These are phyloP conservation scores for Bergia sp. DNA, from an alignment of 92 coral and sea anemone genomes.

Conservation along the genomic window DNA sequence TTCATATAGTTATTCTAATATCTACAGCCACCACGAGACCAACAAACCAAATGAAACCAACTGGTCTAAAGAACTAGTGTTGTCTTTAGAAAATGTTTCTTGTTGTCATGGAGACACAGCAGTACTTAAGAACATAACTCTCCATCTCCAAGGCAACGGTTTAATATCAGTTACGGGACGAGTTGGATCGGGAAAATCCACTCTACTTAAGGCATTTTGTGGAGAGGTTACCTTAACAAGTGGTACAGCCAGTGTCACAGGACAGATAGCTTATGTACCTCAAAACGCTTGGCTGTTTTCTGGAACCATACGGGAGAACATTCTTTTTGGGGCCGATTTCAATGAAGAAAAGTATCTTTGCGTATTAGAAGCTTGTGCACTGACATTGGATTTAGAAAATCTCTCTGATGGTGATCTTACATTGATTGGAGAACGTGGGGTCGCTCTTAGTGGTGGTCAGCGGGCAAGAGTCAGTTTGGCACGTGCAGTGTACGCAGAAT, in stretches of 20 bases:
- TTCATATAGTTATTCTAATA: background rate
- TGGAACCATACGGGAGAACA: conserved; percentile 51
- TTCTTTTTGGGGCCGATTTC: conserved; percentile 30
- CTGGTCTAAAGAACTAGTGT: background rate
- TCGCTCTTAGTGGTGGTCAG: conserved; percentile 49
- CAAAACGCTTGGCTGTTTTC: conserved; percentile 41
- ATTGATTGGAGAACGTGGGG: conserved; percentile 44
- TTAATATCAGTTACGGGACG: conserved; percentile 40
- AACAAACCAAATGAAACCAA: background rate
- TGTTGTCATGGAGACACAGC: background rate
- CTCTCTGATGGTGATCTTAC: conserved; percentile 36
- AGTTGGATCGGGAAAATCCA: conserved; percentile 44
- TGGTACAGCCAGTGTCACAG: conserved; percentile 10
- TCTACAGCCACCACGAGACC: background rate
- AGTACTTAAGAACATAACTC: background rate
- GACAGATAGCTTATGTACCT: conserved; percentile 36
- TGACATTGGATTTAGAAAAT: conserved; percentile 28
- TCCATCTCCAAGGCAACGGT: background rate
- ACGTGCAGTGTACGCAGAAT: conserved; percentile 46
- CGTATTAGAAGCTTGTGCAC: conserved; percentile 13
- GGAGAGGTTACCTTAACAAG: conserved; percentile 28
- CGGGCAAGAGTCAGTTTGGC: conserved; percentile 49
- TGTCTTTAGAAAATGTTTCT: background rate
- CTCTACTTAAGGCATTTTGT: conserved; percentile 25
- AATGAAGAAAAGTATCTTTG: background rate